Evolutionary conservation across 92 coral and sea anemone species (phyloP).

Genomic region (Actinernus sp.): DNA sequence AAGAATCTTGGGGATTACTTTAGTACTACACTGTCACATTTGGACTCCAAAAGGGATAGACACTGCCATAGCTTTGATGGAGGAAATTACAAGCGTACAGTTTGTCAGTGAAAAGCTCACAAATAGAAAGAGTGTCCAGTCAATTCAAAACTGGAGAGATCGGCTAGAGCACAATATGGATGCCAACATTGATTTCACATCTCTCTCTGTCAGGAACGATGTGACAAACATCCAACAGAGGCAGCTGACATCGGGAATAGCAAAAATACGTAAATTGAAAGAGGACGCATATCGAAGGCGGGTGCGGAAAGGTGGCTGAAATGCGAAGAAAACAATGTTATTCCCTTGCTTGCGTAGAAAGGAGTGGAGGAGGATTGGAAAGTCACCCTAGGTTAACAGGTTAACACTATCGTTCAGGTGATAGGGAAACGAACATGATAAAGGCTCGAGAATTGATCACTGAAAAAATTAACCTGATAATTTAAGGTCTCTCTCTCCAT

Average conservation of each 20-base stretch:
- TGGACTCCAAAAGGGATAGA: slow-evolving; percentile 16
- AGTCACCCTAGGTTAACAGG: slow-evolving; percentile 55
- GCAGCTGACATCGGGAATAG: background rate
- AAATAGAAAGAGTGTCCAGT: slow-evolving; percentile 3
- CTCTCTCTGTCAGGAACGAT: slow-evolving; percentile 1
- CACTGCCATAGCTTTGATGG: slow-evolving; percentile 8
- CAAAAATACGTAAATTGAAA: background rate
- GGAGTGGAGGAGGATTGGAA: slow-evolving; percentile 53
- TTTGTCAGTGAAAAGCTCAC: background rate
- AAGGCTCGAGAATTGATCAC: slow-evolving; percentile 47
- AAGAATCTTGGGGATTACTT: slow-evolving; percentile 1
- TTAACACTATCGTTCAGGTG: slow-evolving; percentile 41
- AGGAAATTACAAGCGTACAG: slow-evolving; percentile 6
- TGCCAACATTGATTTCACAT: background rate
- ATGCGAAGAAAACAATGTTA: slow-evolving; percentile 64
- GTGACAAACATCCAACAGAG: slow-evolving; percentile 7
- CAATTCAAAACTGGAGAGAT: slow-evolving; percentile 1
- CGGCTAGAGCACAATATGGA: slow-evolving; percentile 7
- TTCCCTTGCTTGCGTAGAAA: too few species aligned
- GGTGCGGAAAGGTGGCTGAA: too few species aligned
- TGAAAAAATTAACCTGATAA: too few species aligned
- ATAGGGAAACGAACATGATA: slow-evolving; percentile 55
- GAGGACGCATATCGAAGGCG: too few species aligned
- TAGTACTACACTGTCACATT: slow-evolving; percentile 3
- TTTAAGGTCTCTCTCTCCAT: slow-evolving; percentile 36